Conservation (phyloP, 2,888 invertebrate species). For the Himalopsyche tibetana region DNA sequence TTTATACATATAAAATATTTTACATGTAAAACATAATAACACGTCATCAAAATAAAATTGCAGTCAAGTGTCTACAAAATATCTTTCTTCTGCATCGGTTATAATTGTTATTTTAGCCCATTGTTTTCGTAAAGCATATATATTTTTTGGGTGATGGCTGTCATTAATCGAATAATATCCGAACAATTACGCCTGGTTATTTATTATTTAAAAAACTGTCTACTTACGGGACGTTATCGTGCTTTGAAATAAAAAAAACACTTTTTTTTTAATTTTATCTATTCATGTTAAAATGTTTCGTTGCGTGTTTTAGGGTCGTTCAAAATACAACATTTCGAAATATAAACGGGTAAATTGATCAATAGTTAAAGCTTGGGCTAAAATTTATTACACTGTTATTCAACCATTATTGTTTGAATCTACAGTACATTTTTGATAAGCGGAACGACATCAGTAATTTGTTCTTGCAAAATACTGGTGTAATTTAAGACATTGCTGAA, state of each 20-base stretch:
- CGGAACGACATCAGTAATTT: conserved; percentile 8
- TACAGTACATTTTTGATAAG: conserved; percentile 13
- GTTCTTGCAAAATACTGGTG: background rate
- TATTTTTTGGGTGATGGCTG: no score
- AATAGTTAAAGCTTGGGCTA: conserved; percentile 2
- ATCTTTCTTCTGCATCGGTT: no score
- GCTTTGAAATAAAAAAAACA: background rate
- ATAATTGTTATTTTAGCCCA: no score
- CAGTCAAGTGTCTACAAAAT: no score
- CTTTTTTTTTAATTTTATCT: background rate
- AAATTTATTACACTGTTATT: conserved; percentile 15
- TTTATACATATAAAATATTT: no score
- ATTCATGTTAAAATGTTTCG: background rate
- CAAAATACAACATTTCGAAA: conserved; percentile 7
- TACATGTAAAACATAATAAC: no score
- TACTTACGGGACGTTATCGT: background rate
- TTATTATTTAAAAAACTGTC: background rate
- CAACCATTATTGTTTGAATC: conserved; percentile 2
- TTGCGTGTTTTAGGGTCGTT: background rate
- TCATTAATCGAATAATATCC: no score
- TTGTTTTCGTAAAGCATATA: no score
- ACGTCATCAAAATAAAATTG: no score
- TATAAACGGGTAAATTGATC: conserved; percentile 18
- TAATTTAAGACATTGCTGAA: background rate
- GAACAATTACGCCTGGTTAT: no score